phyloP scores from a whole-genome alignment of 2,888 invertebrate species.

The Galerucella calmariensis region DNA sequence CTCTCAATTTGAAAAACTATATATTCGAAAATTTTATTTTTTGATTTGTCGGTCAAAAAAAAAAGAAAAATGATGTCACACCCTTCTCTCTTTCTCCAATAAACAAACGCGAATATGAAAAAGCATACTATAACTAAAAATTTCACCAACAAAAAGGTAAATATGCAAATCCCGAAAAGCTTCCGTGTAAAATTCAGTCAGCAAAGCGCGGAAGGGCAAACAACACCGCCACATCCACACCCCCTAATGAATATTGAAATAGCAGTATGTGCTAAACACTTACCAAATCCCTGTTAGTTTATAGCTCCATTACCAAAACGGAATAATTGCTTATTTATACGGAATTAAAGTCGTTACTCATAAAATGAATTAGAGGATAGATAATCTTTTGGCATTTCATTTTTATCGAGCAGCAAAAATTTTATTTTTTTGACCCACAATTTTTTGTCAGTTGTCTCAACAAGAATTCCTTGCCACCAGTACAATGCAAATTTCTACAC shows the following conservation, averaged over 20 bases:
- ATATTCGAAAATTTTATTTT: too few relatives aligned
- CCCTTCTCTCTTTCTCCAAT: too few relatives aligned
- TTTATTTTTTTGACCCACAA: too few relatives aligned
- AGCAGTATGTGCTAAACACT: conserved; percentile 14
- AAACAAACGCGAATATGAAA: too few relatives aligned
- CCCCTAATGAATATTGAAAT: conserved; percentile 19
- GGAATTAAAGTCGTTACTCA: neutral
- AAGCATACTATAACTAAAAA: too few relatives aligned
- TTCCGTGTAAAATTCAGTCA: conserved; percentile 9
- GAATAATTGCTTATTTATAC: neutral
- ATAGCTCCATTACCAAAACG: conserved; percentile 5
- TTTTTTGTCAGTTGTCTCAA: too few relatives aligned
- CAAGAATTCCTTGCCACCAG: too few relatives aligned
- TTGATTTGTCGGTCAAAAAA: too few relatives aligned
- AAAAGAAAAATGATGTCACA: too few relatives aligned
- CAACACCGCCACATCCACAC: neutral
- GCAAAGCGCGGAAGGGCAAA: neutral
- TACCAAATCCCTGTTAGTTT: conserved; percentile 15
- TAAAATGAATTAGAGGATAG: neutral
- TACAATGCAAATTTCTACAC: too few relatives aligned
- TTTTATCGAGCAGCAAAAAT: too few relatives aligned
- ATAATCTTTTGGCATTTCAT: neutral
- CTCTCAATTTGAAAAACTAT: too few relatives aligned
- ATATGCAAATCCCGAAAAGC: conserved; percentile 4
- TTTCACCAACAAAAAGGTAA: neutral